Percentiles rank a stretch among this genome's conserved stretches.
These are phyloP conservation scores for Mugil cephalus DNA, from an alignment of 2,113 vertebrate species.

Conservation along the genomic window DNA sequence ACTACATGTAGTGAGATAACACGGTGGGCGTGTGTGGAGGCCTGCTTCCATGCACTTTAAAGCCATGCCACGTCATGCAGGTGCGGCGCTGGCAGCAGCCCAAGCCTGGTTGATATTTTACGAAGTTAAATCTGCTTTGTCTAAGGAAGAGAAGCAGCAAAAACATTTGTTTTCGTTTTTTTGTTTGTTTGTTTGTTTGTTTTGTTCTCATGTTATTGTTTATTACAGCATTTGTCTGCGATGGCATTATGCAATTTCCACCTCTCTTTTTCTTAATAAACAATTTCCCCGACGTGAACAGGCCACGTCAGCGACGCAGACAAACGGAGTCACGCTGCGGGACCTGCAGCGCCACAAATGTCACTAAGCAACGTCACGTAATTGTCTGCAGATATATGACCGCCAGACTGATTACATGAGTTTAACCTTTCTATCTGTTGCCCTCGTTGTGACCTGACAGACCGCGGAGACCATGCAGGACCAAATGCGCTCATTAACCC, in stretches of 20 bases:
- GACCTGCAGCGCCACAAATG: constrained; percentile 18
- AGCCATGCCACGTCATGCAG: constrained; percentile 76
- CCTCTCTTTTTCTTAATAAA: not conserved
- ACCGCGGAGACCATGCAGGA: not conserved
- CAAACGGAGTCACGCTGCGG: not conserved
- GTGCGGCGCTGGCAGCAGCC: constrained; percentile 30
- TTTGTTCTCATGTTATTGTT: not conserved
- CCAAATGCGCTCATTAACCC: not conserved
- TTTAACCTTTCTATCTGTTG: constrained; percentile 38
- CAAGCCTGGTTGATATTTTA: constrained; percentile 41
- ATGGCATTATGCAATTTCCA: not conserved
- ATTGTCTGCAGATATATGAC: not conserved
- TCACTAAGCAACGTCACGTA: constrained; percentile 28
- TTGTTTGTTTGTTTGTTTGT: too few relatives aligned
- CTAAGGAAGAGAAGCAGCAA: not conserved
- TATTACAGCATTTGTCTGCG: constrained; percentile 11
- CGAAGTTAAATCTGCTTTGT: constrained; percentile 31
- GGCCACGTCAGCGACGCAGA: constrained; percentile 2
- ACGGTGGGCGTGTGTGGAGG: not conserved
- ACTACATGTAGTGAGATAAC: constrained; percentile 65
- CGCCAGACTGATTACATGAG: not conserved
- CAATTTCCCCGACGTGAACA: not conserved
- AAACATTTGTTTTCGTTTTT: too few relatives aligned
- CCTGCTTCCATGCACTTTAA: constrained; percentile 59
- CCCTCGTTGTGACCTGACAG: not conserved